Percentiles rank a stretch among this genome's conserved stretches.
These are phyloP conservation scores for Sclerurus mexicanus DNA, from an alignment of 2,113 vertebrate genomes.

Conservation along the genomic window DNA sequence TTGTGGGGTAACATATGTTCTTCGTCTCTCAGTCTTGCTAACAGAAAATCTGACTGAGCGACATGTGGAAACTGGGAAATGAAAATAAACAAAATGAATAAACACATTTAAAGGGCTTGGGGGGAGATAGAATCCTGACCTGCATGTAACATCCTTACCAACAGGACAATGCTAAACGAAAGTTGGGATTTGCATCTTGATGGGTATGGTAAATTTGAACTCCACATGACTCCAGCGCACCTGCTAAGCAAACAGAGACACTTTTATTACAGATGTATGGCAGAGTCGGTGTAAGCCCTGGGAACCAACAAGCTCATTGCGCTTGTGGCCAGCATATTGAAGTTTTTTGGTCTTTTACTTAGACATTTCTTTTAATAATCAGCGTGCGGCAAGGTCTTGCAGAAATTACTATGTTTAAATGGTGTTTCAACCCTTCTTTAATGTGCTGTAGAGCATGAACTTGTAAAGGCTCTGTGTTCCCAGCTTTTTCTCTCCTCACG, in stretches of 20 bases:
- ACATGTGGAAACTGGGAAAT: slow-evolving; percentile 59
- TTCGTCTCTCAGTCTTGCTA: slow-evolving; percentile 47
- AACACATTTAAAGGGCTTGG: slow-evolving; percentile 43
- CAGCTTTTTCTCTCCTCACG: not conserved
- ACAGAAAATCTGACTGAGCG: slow-evolving; percentile 56
- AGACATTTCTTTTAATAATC: not conserved
- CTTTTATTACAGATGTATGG: not conserved
- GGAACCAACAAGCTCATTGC: not conserved
- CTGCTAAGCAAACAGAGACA: slow-evolving; percentile 26
- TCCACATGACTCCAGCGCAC: slow-evolving; percentile 35
- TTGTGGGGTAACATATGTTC: slow-evolving; percentile 66
- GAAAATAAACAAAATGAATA: slow-evolving; percentile 63
- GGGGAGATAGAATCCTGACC: slow-evolving; percentile 36
- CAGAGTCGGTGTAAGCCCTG: not conserved
- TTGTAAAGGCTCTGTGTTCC: not conserved
- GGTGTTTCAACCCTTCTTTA: not conserved
- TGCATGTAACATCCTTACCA: not conserved
- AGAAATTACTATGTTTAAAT: not conserved
- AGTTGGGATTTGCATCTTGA: slow-evolving; percentile 59
- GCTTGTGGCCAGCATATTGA: not conserved
- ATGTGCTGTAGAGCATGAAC: not conserved
- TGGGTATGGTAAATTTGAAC: slow-evolving; percentile 55
- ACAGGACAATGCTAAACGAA: not conserved
- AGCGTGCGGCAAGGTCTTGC: not conserved
- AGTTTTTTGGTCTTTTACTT: not conserved